Evolutionary conservation across 2,113 vertebrate species (phyloP).

Genomic region (Penelope pileata): DNA sequence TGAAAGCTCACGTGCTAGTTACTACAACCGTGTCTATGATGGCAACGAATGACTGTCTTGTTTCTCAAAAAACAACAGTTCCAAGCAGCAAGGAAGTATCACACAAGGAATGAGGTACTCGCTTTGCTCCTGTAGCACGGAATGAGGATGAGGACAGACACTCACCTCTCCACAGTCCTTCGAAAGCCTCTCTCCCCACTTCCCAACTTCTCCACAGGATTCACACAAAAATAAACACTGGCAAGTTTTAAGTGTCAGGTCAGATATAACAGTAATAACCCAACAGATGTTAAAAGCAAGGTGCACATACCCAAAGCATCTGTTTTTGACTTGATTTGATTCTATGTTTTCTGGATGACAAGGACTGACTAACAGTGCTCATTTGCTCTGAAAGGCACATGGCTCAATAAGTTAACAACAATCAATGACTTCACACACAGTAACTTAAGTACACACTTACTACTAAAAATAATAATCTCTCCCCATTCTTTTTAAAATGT

Average conservation of each 20-base stretch:
- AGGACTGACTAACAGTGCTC: neutral
- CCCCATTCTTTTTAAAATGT: neutral
- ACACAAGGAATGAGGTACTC: neutral
- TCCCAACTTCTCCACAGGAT: neutral
- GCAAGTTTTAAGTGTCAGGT: neutral
- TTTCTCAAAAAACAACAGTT: neutral
- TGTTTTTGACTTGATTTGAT: neutral
- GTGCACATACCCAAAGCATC: neutral
- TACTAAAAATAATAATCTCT: neutral
- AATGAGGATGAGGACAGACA: neutral
- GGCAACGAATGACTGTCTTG: neutral
- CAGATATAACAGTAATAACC: neutral
- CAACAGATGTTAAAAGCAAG: neutral
- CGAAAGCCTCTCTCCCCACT: neutral
- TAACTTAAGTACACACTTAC: neutral
- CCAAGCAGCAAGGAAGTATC: neutral
- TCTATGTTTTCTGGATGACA: neutral
- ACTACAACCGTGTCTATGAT: neutral
- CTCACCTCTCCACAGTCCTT: neutral
- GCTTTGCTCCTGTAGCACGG: accelerated
- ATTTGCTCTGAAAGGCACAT: neutral
- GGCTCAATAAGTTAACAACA: neutral
- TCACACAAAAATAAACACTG: neutral
- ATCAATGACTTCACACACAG: neutral
- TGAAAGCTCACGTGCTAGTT: neutral